These are phyloP conservation scores for Corythornis cristatus DNA, from an alignment of 2,113 vertebrate species.

Conservation along the genomic window DNA sequence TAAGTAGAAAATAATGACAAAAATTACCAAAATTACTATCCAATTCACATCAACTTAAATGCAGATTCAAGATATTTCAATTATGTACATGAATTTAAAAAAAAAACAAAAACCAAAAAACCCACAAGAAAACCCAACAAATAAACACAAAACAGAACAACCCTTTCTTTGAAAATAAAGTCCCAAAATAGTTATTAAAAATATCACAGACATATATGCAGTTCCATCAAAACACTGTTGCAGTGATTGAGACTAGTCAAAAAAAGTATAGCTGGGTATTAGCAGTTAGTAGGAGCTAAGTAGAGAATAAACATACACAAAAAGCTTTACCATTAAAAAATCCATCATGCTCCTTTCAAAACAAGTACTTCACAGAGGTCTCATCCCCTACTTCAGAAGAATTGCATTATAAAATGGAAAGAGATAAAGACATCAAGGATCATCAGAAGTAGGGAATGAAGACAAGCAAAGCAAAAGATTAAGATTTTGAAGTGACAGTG, in stretches of 20 bases:
- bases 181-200: neutral
- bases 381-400: neutral
- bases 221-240: neutral
- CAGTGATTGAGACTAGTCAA: neutral
- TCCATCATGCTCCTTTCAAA: neutral
- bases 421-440: neutral
- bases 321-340: neutral
- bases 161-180: neutral
- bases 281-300: neutral
- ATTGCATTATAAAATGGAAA: neutral
- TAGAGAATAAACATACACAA: neutral
- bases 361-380: neutral
- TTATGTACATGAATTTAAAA: neutral
- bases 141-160: too few species aligned
- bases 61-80: neutral
- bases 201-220: neutral
- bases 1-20: neutral
- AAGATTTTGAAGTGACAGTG: neutral
- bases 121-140: too few species aligned
- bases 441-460: neutral
- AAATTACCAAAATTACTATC: neutral
- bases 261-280: neutral
- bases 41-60: neutral
- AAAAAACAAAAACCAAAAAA: neutral
- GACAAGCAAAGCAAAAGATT: neutral